These are phyloP conservation scores for Drosophila subobscura DNA, from an alignment of 1,140 invertebrate genomes.

Conservation along the genomic window DNA sequence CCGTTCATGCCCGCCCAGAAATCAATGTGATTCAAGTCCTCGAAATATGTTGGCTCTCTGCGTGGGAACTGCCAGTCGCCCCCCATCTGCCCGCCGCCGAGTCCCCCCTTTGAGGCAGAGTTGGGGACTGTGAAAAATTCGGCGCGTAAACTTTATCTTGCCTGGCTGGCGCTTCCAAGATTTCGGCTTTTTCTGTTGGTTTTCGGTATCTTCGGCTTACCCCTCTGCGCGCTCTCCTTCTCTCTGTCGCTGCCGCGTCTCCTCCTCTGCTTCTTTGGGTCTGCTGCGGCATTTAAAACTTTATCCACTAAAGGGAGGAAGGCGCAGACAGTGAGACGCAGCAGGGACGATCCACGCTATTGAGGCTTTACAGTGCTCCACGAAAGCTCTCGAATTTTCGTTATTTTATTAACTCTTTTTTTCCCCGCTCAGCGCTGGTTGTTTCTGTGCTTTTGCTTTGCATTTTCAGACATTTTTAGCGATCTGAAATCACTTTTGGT, in stretches of 20 bases:
- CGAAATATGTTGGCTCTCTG: constrained; percentile 43
- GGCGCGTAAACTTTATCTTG: constrained; percentile 74
- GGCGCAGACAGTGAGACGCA: neutral
- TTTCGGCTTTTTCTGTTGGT: constrained; percentile 78
- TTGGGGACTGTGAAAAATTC: constrained; percentile 45
- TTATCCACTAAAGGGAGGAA: constrained; percentile 47
- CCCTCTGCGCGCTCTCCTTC: constrained; percentile 4
- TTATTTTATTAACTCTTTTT: constrained; percentile 67
- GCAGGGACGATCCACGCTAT: neutral
- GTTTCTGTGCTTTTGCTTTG: constrained; percentile 2
- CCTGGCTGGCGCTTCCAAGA: constrained; percentile 47
- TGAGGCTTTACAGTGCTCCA: constrained; percentile 46
- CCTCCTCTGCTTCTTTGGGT: constrained; percentile 33
- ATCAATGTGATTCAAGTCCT: constrained; percentile 69
- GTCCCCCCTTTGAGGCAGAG: neutral
- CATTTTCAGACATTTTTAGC: too few species aligned
- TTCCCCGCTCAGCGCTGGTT: constrained; percentile 8
- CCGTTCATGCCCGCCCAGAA: constrained; percentile 9
- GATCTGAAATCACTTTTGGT: too few species aligned
- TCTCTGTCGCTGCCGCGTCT: neutral
- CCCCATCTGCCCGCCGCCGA: neutral
- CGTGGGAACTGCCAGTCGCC: neutral
- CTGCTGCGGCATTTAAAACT: constrained; percentile 76
- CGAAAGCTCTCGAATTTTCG: constrained; percentile 22
- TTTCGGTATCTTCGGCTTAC: constrained; percentile 49